Percentiles rank a stretch among this genome's conserved stretches.
phyloP scores from a whole-genome alignment of 2,113 vertebrate genomes.

The Perca fluviatilis region DNA sequence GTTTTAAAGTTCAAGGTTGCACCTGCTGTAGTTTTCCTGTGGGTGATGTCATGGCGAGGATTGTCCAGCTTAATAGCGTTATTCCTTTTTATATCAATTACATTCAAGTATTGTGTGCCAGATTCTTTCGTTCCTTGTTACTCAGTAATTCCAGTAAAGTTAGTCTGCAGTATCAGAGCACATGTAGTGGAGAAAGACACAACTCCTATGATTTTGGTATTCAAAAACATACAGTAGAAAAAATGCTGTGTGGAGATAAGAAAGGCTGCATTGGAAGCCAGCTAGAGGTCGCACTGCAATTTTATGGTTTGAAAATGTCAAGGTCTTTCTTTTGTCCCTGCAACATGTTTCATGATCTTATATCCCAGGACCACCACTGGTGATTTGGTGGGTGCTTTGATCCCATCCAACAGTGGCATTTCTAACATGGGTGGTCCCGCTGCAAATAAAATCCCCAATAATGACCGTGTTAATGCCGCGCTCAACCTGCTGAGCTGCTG shows the following conservation, averaged over 20 bases:
- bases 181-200: neutral
- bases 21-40: slow-evolving; percentile 7
- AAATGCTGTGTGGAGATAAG: neutral
- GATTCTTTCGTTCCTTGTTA: neutral
- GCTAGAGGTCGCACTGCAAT: neutral
- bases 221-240: neutral
- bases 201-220: neutral
- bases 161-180: neutral
- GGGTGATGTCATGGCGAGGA: neutral
- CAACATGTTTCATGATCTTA: slow-evolving; percentile 30
- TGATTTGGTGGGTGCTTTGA: slow-evolving; percentile 49
- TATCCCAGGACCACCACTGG: slow-evolving; percentile 48
- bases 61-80: neutral
- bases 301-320: slow-evolving; percentile 8
- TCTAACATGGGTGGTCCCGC: slow-evolving; percentile 71
- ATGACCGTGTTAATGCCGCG: slow-evolving; percentile 45
- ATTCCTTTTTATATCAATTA: neutral
- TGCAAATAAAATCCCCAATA: slow-evolving; percentile 33
- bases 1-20: neutral
- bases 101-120: neutral
- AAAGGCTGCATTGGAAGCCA: neutral
- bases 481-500: slow-evolving; percentile 31
- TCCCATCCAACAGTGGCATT: slow-evolving; percentile 45
- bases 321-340: slow-evolving; percentile 5
- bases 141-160: neutral